A percentile compares a stretch with the other conserved stretches of the same genome.
phyloP scores from a whole-genome alignment of 92 coral and sea anemone genomes.

The Epizoanthus fatuus region DNA sequence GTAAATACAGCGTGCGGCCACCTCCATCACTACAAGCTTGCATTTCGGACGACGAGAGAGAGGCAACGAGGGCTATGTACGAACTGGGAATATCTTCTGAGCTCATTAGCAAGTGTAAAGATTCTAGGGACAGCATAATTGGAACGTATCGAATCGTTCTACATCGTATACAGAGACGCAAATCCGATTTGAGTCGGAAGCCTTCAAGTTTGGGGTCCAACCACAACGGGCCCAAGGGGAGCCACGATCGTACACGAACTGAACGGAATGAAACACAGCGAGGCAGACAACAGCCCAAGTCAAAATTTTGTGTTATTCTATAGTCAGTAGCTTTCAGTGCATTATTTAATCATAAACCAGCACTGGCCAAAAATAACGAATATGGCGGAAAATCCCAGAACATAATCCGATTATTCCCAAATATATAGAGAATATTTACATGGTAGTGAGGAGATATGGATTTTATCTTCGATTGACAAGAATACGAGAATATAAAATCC shows the following conservation, averaged over 20 bases:
- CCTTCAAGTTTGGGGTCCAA: conserved; percentile 73
- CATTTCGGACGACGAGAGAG: conserved; percentile 87
- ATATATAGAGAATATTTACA: too few species aligned
- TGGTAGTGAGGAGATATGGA: too few species aligned
- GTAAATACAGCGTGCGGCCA: conserved; percentile 77
- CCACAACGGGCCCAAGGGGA: conserved; percentile 62
- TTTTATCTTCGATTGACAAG: too few species aligned
- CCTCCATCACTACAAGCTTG: conserved; percentile 52
- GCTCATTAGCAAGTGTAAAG: conserved; percentile 68
- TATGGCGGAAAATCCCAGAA: too few species aligned
- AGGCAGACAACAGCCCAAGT: conserved; percentile 72
- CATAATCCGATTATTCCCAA: too few species aligned
- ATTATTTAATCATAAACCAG: too few species aligned
- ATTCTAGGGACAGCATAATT: conserved; percentile 87
- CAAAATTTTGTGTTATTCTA: conserved; percentile 88
- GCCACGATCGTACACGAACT: conserved; percentile 55
- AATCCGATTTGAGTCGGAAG: conserved; percentile 75
- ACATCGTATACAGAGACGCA: conserved; percentile 88
- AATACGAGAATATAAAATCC: too few species aligned
- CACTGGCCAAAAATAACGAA: too few species aligned
- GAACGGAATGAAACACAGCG: conserved; percentile 19
- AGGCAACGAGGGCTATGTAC: conserved; percentile 70
- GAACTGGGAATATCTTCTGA: conserved; percentile 91
- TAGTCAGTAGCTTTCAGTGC: too few species aligned
- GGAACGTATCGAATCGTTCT: conserved; percentile 95